A percentile compares a stretch with the other conserved stretches of the same genome.
Evolutionary conservation across 2,113 vertebrate species (phyloP).

Genomic region (Psilopsiagon aymara): DNA sequence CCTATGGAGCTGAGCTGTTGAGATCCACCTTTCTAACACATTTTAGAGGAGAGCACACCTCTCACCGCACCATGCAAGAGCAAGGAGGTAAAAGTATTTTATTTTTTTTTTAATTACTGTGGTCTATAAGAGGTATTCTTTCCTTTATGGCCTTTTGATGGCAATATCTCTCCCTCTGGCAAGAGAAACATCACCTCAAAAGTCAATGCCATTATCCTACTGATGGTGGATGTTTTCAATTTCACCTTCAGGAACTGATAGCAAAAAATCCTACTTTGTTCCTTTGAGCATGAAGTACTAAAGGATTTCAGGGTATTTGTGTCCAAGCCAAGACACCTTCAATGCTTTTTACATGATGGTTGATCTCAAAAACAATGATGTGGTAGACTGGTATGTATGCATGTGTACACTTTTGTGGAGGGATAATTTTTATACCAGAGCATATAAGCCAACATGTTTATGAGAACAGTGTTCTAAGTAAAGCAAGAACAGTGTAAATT

Average conservation of each 20-base stretch:
- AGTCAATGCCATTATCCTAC: not conserved
- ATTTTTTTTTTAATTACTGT: not conserved
- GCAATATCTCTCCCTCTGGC: not conserved
- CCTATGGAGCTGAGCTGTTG: not conserved
- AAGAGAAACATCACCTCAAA: not conserved
- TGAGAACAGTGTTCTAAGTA: not conserved
- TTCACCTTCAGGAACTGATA: not conserved
- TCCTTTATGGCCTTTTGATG: not conserved
- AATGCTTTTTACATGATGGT: not conserved
- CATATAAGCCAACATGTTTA: not conserved
- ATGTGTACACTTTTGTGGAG: not conserved
- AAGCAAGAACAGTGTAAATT: not conserved
- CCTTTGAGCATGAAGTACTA: not conserved
- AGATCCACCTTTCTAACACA: not conserved
- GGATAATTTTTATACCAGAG: not conserved
- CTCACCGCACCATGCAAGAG: not conserved
- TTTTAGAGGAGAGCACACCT: not conserved
- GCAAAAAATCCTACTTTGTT: not conserved
- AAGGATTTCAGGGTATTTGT: not conserved
- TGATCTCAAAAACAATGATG: not conserved
- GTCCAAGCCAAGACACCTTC: not conserved
- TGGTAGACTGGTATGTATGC: not conserved
- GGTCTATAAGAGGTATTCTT: not conserved
- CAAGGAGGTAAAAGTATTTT: not conserved
- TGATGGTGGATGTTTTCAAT: not conserved